phyloP scores from a whole-genome alignment of 2,888 invertebrate species.

The Drosophila mayaguana region DNA sequence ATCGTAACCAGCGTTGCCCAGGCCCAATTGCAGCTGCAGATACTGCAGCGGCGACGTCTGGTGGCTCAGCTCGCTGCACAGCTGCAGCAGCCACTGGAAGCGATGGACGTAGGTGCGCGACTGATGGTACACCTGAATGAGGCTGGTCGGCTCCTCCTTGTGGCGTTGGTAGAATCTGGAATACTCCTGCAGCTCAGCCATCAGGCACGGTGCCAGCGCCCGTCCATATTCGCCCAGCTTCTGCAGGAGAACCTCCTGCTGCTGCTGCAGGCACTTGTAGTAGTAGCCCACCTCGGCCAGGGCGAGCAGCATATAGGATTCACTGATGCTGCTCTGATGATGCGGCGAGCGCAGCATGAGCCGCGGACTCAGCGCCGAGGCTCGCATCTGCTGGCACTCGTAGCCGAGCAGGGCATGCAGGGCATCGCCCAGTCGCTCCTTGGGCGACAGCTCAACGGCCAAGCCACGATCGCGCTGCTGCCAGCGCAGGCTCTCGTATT shows the following conservation, averaged over 20 bases:
- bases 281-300: conserved; percentile 52
- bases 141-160: not conserved
- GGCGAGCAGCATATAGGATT: conserved; percentile 52
- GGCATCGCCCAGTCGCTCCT: conserved; percentile 28
- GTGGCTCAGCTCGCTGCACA: not conserved
- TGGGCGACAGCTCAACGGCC: fast-evolving
- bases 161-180: conserved; percentile 9
- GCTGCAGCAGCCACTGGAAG: conserved; percentile 41
- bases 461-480: conserved; percentile 12
- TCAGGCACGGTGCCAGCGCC: conserved; percentile 20
- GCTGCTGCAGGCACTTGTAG: conserved; percentile 36
- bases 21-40: conserved; percentile 30
- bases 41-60: conserved; percentile 12
- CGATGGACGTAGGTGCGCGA: conserved; percentile 14
- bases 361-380: conserved; percentile 17
- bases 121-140: conserved; percentile 22
- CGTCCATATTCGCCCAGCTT: conserved; percentile 29
- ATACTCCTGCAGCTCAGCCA: conserved; percentile 24
- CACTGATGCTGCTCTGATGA: conserved; percentile 45
- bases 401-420: conserved; percentile 47
- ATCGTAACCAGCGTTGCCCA: not conserved
- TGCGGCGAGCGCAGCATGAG: conserved; percentile 53
- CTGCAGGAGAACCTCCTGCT: conserved; percentile 6
- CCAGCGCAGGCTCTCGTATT: conserved; percentile 33
- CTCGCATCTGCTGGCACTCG: conserved; percentile 44